These are phyloP conservation scores for Protophormia terraenovae DNA, from an alignment of 2,888 invertebrate species.

Conservation along the genomic window DNA sequence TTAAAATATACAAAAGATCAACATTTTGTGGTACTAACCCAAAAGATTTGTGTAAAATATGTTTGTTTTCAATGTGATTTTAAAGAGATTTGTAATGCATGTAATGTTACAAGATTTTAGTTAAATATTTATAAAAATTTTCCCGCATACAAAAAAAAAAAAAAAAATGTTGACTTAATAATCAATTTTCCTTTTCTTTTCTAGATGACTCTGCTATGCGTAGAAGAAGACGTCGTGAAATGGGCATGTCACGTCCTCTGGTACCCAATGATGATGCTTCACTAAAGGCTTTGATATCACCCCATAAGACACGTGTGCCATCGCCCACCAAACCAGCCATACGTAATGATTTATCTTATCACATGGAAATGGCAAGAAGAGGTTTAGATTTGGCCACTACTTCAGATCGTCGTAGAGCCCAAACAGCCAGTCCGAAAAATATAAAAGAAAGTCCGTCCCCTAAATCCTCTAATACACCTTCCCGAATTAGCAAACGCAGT, in stretches of 20 bases:
- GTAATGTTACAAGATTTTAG: constrained; percentile 30
- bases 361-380: constrained; percentile 75
- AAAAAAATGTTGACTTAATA: neutral
- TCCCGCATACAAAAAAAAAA: neutral
- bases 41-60: constrained; percentile 74
- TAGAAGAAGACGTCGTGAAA: constrained; percentile 79
- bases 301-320: constrained; percentile 70
- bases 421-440: constrained; percentile 67
- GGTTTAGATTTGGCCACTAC: constrained; percentile 71
- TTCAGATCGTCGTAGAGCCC: constrained; percentile 72
- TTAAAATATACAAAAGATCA: constrained; percentile 47
- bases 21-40: constrained; percentile 68
- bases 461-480: constrained; percentile 71
- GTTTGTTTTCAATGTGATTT: constrained; percentile 69
- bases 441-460: constrained; percentile 55
- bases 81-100: constrained; percentile 57
- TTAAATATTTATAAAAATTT: neutral
- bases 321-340: constrained; percentile 64
- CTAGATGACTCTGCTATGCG: constrained; percentile 80
- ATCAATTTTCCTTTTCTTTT: constrained; percentile 64
- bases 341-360: constrained; percentile 73
- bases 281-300: constrained; percentile 76
- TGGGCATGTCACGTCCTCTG: constrained; percentile 78
- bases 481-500: constrained; percentile 70
- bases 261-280: constrained; percentile 77